Base-by-base conservation (phyloP, 2,797 vertebrate genomes). In the Onychomys arenicola region DNA sequence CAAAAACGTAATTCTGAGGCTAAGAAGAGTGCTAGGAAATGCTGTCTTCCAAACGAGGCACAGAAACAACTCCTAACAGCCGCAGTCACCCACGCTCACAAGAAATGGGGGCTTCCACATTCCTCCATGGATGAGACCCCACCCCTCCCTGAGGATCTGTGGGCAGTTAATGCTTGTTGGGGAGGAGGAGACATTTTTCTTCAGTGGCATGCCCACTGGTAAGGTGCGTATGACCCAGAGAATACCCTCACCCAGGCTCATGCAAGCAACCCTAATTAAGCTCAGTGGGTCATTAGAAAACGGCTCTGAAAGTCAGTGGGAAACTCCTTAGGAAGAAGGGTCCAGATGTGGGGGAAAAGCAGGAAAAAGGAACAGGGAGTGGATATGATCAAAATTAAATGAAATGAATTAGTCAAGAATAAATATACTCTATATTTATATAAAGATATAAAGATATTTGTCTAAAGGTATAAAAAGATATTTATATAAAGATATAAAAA, bases 71-170 rank as follows among this genome's bases (percentile, higher is more conserved):
- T 37, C 34, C 25, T 23, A 57, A 29, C 9, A 57, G 49, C 49
- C 0, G 2, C n/a, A 9, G 9, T 6, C 21, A n/a, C 67, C 46
- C 3, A 23, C 14, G 7, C n/a, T 37, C 23, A 8, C 1, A 6
- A 25, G 32, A 40, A n/a, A 59, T 0, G 2, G 12, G 65, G 3
- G 4, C 4, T 5, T 37, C 23, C 55, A 12, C 4, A 11, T 6
- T 71, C 23, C 55, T 17, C 17, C 32, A 19, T 29, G 7, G 84
- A 37, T 19, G 52, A 88, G 49, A 49, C 8, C 65, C 67, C 32
- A 12, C 25, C n/a, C 27, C 21, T n/a, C 67, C 67, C 49, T 13
- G 23, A 40, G 67, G 25, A 21, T 27, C n/a, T 21, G 14, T 19
- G 2, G 25, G 14, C n/a, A 57, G n/a, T n/a, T 57, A 57, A 13